phyloP scores from a whole-genome alignment of 2,888 invertebrate genomes.

The Agrilus cyanescens region DNA sequence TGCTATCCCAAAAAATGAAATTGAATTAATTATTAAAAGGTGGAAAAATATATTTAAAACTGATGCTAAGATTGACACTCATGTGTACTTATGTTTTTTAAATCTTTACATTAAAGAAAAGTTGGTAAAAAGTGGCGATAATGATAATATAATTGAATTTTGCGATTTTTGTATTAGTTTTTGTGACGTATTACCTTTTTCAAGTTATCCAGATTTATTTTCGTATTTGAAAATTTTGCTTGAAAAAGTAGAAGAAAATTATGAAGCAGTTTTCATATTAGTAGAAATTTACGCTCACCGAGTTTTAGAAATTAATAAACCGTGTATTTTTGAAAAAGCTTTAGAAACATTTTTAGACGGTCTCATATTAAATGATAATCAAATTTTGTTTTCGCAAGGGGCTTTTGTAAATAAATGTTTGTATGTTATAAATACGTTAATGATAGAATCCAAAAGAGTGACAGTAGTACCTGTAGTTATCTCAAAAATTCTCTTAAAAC shows the following conservation, averaged over 20 bases:
- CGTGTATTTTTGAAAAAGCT: constrained; percentile 6
- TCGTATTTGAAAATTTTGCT: background rate
- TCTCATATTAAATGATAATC: constrained; percentile 6
- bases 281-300: constrained; percentile 2
- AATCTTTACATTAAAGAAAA: background rate
- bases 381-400: constrained; percentile 1
- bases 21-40: constrained; percentile 3
- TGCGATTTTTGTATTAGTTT: too few relatives aligned
- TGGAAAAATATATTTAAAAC: constrained; percentile 9
- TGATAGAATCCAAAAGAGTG: constrained; percentile 7
- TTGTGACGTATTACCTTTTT: too few relatives aligned
- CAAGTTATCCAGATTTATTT: background rate
- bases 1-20: background rate
- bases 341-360: constrained; percentile 5
- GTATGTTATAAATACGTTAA: constrained; percentile 2
- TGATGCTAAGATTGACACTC: constrained; percentile 1
- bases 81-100: constrained; percentile 6
- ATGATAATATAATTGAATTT: background rate
- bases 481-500: constrained; percentile 7
- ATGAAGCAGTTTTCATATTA: constrained; percentile 2
- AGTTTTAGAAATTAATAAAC: constrained; percentile 7
- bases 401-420: background rate
- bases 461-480: constrained; percentile 11
- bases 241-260: background rate
- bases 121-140: background rate